Base-by-base conservation (phyloP, 2,797 vertebrate species). In the Graptemys geographica region DNA sequence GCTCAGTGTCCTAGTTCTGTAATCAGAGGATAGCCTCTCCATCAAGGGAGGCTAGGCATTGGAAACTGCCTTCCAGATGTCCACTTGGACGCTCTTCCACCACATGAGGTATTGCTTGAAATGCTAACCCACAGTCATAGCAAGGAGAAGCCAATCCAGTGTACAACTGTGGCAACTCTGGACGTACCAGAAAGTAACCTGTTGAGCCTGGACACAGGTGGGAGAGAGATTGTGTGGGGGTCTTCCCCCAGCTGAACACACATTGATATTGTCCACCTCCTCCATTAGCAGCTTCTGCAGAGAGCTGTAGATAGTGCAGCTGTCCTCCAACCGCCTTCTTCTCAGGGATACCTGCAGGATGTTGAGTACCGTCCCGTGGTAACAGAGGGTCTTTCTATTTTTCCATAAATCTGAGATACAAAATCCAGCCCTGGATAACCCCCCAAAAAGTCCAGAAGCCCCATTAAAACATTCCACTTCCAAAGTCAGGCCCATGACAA, bases 261-360 rank as follows among this genome's bases (percentile, higher is more conserved):
- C 13, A 7, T 16, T 78, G 37, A 74, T 37, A 13, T 11, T 23
- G 23, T 13, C 12, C 41, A 74, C n/a, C 41, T 74, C 5, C 69
- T 44, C 37, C 11, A 21, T 74, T 44, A 37, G 41, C 37, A 74
- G 23, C 41, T 74, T 74, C 37, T 74, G 21, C 10, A 44, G 62
- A 33, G n/a, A 41, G 65, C 65, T 72, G n/a, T 37, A 37, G n/a
- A 19, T 72, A 37, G 13, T 19, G 62, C 62, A 72, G 69, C 69
- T 41, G 37, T 28, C 5, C 16, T 37, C 33, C 62, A 33, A 37
- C 28, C 3, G 23, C 37, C 23, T 44, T 47, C 21, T 76, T 76
- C 72, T 44, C 25, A 27, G 37, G 23, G 11, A 13, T 27, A 1
- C 21, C 0, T 0, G 49, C 12, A 27, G 55, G 5, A 11, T 28